phyloP scores from a whole-genome alignment of 2,113 vertebrate species.

The Riparia riparia region DNA sequence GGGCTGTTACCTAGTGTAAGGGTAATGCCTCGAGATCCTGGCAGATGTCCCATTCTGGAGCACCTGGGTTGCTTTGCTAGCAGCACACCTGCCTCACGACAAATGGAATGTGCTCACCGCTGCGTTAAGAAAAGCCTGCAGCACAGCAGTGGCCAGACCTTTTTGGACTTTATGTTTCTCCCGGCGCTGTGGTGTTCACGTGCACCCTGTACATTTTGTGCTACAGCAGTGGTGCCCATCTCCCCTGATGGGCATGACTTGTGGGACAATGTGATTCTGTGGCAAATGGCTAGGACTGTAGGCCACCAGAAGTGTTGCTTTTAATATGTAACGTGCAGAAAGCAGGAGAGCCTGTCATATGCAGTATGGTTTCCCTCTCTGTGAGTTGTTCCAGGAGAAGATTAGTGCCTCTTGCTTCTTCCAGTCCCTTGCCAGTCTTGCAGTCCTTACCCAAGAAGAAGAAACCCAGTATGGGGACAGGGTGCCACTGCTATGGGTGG shows the following conservation, averaged over 20 bases:
- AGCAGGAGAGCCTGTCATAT: not conserved
- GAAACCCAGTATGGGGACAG: rapidly evolving
- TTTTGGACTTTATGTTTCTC: not conserved
- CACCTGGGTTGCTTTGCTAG: not conserved
- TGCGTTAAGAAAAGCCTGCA: not conserved
- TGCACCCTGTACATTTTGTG: rapidly evolving
- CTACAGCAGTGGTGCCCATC: rapidly evolving
- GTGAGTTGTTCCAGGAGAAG: not conserved
- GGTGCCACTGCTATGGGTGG: not conserved
- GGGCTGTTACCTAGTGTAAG: constrained; percentile 4
- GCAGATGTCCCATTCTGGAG: constrained; percentile 24
- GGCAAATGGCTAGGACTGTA: not conserved
- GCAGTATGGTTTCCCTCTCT: not conserved
- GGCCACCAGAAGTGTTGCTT: not conserved
- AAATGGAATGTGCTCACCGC: not conserved
- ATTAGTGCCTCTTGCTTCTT: not conserved
- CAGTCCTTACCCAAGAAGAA: not conserved
- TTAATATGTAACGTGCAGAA: not conserved
- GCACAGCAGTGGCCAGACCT: not conserved
- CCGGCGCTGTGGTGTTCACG: not conserved
- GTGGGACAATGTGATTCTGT: not conserved
- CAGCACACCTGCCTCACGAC: constrained; percentile 1
- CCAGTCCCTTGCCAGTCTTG: not conserved
- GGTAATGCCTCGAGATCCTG: not conserved
- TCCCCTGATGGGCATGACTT: not conserved